Percentiles rank a stretch among this genome's conserved stretches.
phyloP scores from a whole-genome alignment of 2,113 vertebrate species.

The Neolamprologus toae region DNA sequence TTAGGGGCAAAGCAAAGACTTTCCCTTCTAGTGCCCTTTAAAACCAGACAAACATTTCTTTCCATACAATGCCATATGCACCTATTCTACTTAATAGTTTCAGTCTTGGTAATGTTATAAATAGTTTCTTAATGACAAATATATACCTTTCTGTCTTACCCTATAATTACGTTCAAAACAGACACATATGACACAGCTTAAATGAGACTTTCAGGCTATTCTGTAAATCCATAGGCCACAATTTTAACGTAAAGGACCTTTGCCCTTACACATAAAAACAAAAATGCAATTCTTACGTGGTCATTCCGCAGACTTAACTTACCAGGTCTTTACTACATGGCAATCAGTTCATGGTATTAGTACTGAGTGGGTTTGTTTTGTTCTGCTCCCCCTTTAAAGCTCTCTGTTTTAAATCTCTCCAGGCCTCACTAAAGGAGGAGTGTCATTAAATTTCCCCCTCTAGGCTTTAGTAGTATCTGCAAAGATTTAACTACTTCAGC shows the following conservation, averaged over 20 bases:
- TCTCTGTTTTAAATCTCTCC: constrained; percentile 9
- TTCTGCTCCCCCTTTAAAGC: background rate
- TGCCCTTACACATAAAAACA: background rate
- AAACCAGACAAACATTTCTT: background rate
- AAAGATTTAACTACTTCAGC: constrained; percentile 27
- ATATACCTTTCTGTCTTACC: background rate
- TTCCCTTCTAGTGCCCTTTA: background rate
- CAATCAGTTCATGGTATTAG: constrained; percentile 1
- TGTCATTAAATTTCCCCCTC: background rate
- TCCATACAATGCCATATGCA: background rate
- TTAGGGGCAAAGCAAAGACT: background rate
- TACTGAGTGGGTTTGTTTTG: constrained; percentile 11
- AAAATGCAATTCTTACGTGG: background rate
- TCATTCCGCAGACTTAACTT: background rate
- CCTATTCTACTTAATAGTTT: background rate
- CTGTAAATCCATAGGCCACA: background rate
- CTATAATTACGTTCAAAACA: background rate
- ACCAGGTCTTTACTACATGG: background rate
- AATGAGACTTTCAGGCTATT: background rate
- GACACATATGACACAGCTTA: background rate
- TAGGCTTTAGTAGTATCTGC: background rate
- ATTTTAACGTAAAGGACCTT: background rate
- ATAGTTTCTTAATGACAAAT: background rate
- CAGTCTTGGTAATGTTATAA: background rate
- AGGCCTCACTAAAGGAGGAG: background rate